Evolutionary conservation across 2,113 vertebrate species (phyloP), one percentile per base, ranked within the genome.

Genomic region (Silurus asotus): DNA sequence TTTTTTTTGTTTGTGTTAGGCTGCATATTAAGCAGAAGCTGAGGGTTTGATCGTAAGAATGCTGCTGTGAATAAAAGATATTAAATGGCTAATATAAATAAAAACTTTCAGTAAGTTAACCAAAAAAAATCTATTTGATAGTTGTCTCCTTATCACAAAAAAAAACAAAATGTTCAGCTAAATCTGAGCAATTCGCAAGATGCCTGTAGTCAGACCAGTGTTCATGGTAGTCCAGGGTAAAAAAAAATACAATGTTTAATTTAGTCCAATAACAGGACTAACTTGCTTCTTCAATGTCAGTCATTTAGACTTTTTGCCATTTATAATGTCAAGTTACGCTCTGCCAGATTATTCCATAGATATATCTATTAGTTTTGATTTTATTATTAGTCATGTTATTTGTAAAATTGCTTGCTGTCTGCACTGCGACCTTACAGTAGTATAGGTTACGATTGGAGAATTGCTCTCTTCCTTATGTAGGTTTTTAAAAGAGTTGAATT

Each of bases 21-120:
- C 87, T 91, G 89, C 90, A 77, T 91, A 90, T 89, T 83, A 91
- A 87, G 86, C 89, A 88, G 91, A 89, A 88, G 79, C 90, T 82
- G 83, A 83, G 82, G 82, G 82, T 64, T 86, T 83, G 85, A 86
- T 82, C 88, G 90, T 92, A 88, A 88, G 90, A 93, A 92, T 93
- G 92, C 91, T 95, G 93, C 94, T 94, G 93, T 95, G 92, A 93
- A 94, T 93, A 93, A 89, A 90, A 58, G 91, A 75, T 20, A 84
- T 93, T 91, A 94, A 93, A 93, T 93, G 92, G 94, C 93, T 95
- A 94, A 95, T 94, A 94, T 95, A 95, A 95, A 94, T 94, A 93
- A 94, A 37, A 94, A 87, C 90, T 93, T 93, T 90, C 89, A 88
- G 77, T 92, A 87, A 89, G 64, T 76, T 53, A 84, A 85, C 67